phyloP scores from a whole-genome alignment of 2,797 vertebrate species.

The Enteromius fasciolatus region DNA sequence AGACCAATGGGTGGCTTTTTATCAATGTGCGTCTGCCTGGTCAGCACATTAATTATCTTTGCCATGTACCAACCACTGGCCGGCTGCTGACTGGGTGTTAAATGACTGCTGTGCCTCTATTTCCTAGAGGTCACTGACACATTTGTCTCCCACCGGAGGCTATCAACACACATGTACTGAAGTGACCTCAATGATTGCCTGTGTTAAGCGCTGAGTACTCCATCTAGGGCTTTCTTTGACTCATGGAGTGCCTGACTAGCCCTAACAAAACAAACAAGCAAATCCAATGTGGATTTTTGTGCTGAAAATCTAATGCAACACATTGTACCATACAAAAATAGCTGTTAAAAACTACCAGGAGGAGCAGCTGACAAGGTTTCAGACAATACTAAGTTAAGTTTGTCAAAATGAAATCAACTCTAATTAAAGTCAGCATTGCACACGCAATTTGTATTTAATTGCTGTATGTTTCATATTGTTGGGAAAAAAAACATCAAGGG shows the following conservation, averaged over 20 bases:
- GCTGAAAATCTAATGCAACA: constrained; percentile 16
- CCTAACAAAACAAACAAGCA: constrained; percentile 26
- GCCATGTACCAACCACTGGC: constrained; percentile 16
- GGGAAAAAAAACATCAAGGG: neutral
- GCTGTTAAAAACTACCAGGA: neutral
- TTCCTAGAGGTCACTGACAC: constrained; percentile 43
- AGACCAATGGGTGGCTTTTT: constrained; percentile 25
- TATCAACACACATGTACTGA: constrained; percentile 37
- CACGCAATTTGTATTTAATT: constrained; percentile 13
- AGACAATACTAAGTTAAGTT: neutral
- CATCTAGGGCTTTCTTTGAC: constrained; percentile 25
- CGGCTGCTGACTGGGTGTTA: constrained; percentile 40
- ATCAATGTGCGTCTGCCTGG: constrained; percentile 26
- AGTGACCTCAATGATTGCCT: constrained; percentile 26
- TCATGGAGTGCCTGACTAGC: neutral
- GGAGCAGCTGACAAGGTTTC: neutral
- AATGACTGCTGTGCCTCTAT: constrained; percentile 42
- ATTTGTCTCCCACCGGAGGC: constrained; percentile 40
- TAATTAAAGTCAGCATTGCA: neutral
- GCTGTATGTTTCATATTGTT: neutral
- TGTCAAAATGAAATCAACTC: neutral
- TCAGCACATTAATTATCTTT: constrained; percentile 43
- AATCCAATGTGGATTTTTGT: neutral
- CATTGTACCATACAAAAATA: neutral
- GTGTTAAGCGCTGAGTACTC: constrained; percentile 6